Percentiles rank a stretch among this genome's conserved stretches.
phyloP scores from a whole-genome alignment of 1,140 invertebrate genomes.

The Papilio xuthus region DNA sequence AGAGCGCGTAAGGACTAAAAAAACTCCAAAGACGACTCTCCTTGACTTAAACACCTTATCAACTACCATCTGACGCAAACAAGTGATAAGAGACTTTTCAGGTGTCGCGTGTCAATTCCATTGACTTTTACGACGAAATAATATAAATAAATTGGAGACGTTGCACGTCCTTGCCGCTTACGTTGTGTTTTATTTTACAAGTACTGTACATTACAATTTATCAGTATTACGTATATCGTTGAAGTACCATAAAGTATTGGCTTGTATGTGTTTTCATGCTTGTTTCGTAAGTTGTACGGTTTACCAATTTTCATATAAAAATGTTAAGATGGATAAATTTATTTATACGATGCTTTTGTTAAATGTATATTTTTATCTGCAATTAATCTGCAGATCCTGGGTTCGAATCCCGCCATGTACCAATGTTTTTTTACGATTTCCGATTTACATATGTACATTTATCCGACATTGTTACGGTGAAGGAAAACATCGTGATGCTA shows the following conservation, averaged over 20 bases:
- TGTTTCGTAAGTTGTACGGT: background rate
- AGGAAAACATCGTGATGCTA: too few relatives aligned
- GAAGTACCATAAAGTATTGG: background rate
- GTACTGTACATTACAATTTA: background rate
- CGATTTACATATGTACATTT: too few relatives aligned
- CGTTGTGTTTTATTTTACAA: background rate
- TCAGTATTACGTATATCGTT: conserved; percentile 1
- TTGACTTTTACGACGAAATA: conserved; percentile 39
- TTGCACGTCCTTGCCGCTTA: background rate
- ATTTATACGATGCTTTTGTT: background rate
- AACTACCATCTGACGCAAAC: conserved; percentile 50
- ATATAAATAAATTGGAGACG: conserved; percentile 30
- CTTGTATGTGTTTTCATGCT: background rate
- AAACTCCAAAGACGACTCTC: conserved; percentile 45
- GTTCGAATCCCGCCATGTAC: too few relatives aligned
- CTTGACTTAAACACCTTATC: conserved; percentile 48
- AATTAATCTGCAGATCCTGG: too few relatives aligned
- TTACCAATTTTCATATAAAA: background rate
- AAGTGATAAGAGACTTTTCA: conserved; percentile 50
- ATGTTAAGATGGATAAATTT: background rate
- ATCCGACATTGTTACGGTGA: too few relatives aligned
- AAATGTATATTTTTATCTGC: too few relatives aligned
- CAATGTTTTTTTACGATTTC: too few relatives aligned
- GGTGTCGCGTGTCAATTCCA: conserved; percentile 46
- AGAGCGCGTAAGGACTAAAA: conserved; percentile 39